Conservation (phyloP, 2,113 vertebrate genomes). For the Onychostoma macrolepis region DNA sequence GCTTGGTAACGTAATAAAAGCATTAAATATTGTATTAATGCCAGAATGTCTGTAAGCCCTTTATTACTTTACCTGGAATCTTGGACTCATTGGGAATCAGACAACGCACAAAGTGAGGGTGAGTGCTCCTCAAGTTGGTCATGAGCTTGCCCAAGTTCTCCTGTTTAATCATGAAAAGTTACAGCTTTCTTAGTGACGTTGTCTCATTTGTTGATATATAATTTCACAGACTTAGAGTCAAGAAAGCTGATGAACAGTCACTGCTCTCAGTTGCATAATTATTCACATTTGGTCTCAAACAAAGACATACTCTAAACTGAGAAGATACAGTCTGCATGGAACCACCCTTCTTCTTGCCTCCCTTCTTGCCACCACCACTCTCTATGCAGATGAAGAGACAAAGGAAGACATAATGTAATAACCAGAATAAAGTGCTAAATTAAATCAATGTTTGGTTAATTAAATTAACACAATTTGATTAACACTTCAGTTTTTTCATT, state of each 20-base stretch:
- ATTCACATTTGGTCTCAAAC: background rate
- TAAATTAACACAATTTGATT: background rate
- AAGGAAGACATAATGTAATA: background rate
- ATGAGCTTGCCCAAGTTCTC: slow-evolving; percentile 59
- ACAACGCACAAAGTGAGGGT: slow-evolving; percentile 61
- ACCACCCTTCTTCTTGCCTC: slow-evolving; percentile 63
- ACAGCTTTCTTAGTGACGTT: background rate
- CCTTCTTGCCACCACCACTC: slow-evolving; percentile 32
- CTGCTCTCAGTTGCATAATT: background rate
- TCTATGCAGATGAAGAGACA: background rate
- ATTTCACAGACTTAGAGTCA: background rate
- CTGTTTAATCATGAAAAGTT: slow-evolving; percentile 13
- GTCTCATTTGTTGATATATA: background rate
- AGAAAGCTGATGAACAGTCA: background rate
- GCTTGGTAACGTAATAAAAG: background rate
- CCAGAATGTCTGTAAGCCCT: background rate
- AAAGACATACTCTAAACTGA: slow-evolving; percentile 54
- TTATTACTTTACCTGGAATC: slow-evolving; percentile 52
- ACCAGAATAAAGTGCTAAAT: background rate
- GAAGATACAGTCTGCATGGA: slow-evolving; percentile 61
- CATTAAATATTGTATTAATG: background rate
- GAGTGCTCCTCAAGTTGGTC: slow-evolving; percentile 61
- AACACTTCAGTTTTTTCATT: background rate
- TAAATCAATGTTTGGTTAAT: background rate
- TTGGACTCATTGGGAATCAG: slow-evolving; percentile 61